Evolutionary conservation across 2,888 invertebrate species (phyloP).

Genomic region (Sturmia bella): DNA sequence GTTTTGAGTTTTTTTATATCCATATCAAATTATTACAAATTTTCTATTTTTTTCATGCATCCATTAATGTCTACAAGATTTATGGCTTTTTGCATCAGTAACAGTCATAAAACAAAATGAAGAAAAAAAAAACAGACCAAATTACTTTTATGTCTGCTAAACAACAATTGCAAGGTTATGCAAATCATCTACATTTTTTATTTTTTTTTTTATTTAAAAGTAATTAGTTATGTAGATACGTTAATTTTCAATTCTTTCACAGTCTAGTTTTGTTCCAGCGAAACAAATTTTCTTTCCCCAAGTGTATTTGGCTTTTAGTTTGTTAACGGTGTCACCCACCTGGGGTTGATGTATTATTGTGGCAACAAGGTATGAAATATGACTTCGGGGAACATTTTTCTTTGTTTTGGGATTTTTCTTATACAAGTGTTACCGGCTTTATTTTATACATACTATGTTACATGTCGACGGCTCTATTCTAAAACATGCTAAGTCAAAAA

Average conservation of each 20-base stretch:
- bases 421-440: too few relatives aligned
- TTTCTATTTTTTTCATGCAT: constrained; percentile 27
- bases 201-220: background rate
- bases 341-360: constrained; percentile 34
- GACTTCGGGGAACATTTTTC: constrained; percentile 10
- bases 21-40: background rate
- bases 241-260: too few relatives aligned
- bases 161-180: constrained; percentile 60
- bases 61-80: constrained; percentile 37
- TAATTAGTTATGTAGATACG: too few relatives aligned
- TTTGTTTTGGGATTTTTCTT: constrained; percentile 31
- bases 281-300: background rate
- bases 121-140: background rate
- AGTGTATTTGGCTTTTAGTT: constrained; percentile 5
- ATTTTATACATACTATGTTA: too few relatives aligned
- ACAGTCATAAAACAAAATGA: constrained; percentile 7
- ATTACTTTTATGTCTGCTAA: too few relatives aligned
- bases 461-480: too few relatives aligned
- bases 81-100: constrained; percentile 41
- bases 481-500: too few relatives aligned
- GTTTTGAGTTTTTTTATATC: background rate
- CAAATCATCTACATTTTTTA: constrained; percentile 52
- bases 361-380: background rate
- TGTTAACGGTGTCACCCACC: constrained; percentile 45
- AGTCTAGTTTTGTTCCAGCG: too few relatives aligned